A percentile compares a stretch with the other conserved stretches of the same genome.
These are phyloP conservation scores for Calvadosia cruxmelitensis DNA, from an alignment of 30 jellyfish, hydroid and myxozoan species.

Conservation along the genomic window DNA sequence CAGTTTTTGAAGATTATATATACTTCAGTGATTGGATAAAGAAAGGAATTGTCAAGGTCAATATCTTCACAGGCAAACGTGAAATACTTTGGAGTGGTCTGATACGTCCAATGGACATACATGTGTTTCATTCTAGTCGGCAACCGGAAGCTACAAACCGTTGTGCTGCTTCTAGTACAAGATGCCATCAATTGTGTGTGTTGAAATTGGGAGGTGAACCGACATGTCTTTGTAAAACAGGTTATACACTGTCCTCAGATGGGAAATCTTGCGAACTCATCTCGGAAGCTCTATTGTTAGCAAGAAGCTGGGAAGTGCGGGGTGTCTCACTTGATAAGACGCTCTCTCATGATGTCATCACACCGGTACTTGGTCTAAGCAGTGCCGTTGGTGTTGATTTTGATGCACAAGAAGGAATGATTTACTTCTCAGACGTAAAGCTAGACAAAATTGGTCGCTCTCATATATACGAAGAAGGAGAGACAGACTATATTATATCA, in stretches of 20 bases:
- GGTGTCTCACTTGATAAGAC: constrained; percentile 50
- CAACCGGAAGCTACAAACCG: constrained; percentile 66
- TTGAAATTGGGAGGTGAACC: constrained; percentile 23
- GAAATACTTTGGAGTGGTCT: constrained; percentile 29
- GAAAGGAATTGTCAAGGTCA: constrained; percentile 51
- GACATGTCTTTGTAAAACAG: constrained; percentile 58
- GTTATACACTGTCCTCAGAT: constrained; percentile 24
- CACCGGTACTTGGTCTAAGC: constrained; percentile 72
- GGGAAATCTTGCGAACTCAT: constrained; percentile 33
- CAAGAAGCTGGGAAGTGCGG: constrained; percentile 87
- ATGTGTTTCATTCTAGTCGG: constrained; percentile 45
- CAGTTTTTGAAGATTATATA: constrained; percentile 44
- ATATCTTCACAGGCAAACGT: constrained; percentile 3
- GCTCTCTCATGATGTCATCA: constrained; percentile 38
- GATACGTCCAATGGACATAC: constrained; percentile 90
- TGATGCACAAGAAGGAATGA: constrained; percentile 46
- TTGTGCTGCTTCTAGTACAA: constrained; percentile 25
- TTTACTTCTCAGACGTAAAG: constrained; percentile 61
- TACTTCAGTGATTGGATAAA: constrained; percentile 86
- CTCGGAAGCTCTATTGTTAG: constrained; percentile 42
- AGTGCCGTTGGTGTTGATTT: constrained; percentile 87
- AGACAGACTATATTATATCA: constrained; percentile 31
- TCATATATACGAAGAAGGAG: constrained; percentile 13
- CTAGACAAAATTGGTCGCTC: constrained; percentile 73
- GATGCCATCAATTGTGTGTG: constrained; percentile 83